Evolutionary conservation across 2,888 invertebrate genomes (phyloP).

Genomic region (Aleiodes alternator): DNA sequence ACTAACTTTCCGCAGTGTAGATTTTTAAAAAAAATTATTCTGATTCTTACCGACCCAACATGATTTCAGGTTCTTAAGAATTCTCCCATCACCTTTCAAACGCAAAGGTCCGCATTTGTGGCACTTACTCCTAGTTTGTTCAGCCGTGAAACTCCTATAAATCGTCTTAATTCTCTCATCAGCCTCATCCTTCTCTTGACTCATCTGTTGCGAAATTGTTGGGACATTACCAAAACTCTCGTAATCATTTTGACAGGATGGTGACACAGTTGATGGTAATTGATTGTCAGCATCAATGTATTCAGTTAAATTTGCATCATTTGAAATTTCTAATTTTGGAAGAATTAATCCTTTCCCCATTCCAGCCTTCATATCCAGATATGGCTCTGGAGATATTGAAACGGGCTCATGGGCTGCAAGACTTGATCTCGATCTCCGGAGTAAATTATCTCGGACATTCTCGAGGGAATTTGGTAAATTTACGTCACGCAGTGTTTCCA

Average conservation of each 20-base stretch:
- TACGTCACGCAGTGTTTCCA: slow-evolving; percentile 61
- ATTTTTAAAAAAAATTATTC: too few species aligned
- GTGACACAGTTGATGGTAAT: not conserved
- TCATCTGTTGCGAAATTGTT: not conserved
- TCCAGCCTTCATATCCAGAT: slow-evolving; percentile 69
- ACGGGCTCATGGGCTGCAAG: slow-evolving; percentile 37
- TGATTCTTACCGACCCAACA: slow-evolving; percentile 65
- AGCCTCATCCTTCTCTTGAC: slow-evolving; percentile 39
- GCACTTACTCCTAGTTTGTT: slow-evolving; percentile 59
- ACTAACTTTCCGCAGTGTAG: too few species aligned
- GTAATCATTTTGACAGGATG: slow-evolving; percentile 60
- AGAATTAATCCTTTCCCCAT: slow-evolving; percentile 56
- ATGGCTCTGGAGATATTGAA: slow-evolving; percentile 66
- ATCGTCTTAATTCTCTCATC: slow-evolving; percentile 57
- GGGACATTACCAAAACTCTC: slow-evolving; percentile 61
- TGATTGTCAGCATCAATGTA: slow-evolving; percentile 58
- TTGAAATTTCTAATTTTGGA: slow-evolving; percentile 56
- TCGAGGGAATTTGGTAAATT: slow-evolving; percentile 60
- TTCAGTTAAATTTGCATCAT: slow-evolving; percentile 53
- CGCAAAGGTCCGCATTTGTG: slow-evolving; percentile 64
- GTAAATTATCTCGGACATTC: slow-evolving; percentile 58
- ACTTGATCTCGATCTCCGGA: slow-evolving; percentile 60
- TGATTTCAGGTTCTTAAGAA: slow-evolving; percentile 56
- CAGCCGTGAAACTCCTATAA: slow-evolving; percentile 63
- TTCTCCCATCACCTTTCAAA: slow-evolving; percentile 52